A percentile compares a stretch with the other conserved stretches of the same genome.
These are phyloP conservation scores for Perccottus glenii DNA, from an alignment of 2,113 vertebrate species.

Conservation along the genomic window DNA sequence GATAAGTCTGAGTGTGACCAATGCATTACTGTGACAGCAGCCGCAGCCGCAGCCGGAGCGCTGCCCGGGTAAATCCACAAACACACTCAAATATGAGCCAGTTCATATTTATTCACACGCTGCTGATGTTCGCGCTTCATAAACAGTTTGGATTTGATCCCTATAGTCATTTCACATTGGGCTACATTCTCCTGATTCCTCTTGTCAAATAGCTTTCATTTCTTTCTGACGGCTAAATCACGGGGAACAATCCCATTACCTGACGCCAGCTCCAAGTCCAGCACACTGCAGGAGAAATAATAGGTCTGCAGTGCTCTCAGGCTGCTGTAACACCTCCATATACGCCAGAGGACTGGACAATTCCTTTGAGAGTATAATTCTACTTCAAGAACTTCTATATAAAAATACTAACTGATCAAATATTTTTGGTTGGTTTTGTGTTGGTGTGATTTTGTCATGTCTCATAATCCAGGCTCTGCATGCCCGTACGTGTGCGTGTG, in stretches of 20 bases:
- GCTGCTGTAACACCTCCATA: background rate
- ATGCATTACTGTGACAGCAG: constrained; percentile 54
- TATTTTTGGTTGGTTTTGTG: background rate
- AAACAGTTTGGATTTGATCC: constrained; percentile 1
- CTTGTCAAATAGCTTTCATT: constrained; percentile 6
- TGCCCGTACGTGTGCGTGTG: background rate
- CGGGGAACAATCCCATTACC: constrained; percentile 11
- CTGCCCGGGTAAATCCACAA: constrained; percentile 37
- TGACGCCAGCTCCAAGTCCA: background rate
- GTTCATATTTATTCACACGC: constrained; percentile 26
- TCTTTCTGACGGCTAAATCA: constrained; percentile 13
- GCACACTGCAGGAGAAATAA: background rate
- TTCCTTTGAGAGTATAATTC: too few species aligned
- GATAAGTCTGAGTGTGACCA: constrained; percentile 63
- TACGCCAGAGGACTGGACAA: constrained; percentile 10
- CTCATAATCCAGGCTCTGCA: background rate
- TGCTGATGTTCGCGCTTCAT: constrained; percentile 2
- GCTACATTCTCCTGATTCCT: background rate
- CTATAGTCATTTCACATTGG: constrained; percentile 1
- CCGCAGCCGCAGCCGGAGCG: constrained; percentile 30
- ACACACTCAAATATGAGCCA: constrained; percentile 36
- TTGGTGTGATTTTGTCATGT: background rate
- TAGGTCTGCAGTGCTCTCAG: background rate
- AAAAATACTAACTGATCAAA: background rate
- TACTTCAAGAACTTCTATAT: too few species aligned